Base-by-base conservation (phyloP, 2,113 vertebrate genomes). In the Amphiprion percula region DNA sequence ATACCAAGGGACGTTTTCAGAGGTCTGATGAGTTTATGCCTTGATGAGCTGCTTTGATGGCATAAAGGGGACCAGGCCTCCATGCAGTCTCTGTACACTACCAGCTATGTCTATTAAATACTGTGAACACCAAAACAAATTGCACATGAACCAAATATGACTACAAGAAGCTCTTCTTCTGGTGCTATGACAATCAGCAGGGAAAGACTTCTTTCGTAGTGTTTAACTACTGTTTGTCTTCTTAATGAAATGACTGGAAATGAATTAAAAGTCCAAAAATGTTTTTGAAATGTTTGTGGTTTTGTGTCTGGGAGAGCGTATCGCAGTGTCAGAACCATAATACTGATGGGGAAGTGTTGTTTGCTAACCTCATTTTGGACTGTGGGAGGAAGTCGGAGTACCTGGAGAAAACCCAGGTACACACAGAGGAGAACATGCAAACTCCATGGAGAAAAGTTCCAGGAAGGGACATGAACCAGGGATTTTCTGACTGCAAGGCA, bases 51-150 rank as follows among this genome's bases (percentile, higher is more conserved):
- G 33, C 9, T 37, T 37, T 9, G 1, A 37, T 37, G 33, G 33
- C 33, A 37, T 37, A 7, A 37, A 26, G 26, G 26, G 26, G 26
- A 26, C 5, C 10, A 93, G 74, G 88, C 97, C 80, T 95, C 97
- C 30, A 96, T 56, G 10, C 94, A 98, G 89, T 99, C 98, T 0
- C 96, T 99, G 67, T 96, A 95, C 94, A 97, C 96, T 1, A 95
- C 96, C 85, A 95, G 91, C 93, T 99, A 99, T 1, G 94, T 95
- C 60, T 99, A 99, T 88, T 99, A 96, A 93, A 90, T 73, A 62
- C 54, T 84, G 41, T 56, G 60, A 84, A 85, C 14, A 61, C 17
- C 26, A 33, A 49, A 53, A 44, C 28, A 33, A 49, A 69, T 46
- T 74, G 17, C 64, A 78, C 49, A 63, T 10, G 86, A 88, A 87